Percentiles rank a stretch among this genome's conserved stretches.
Evolutionary conservation across 2,797 vertebrate genomes (phyloP).

Genomic region (Ataeniobius toweri): DNA sequence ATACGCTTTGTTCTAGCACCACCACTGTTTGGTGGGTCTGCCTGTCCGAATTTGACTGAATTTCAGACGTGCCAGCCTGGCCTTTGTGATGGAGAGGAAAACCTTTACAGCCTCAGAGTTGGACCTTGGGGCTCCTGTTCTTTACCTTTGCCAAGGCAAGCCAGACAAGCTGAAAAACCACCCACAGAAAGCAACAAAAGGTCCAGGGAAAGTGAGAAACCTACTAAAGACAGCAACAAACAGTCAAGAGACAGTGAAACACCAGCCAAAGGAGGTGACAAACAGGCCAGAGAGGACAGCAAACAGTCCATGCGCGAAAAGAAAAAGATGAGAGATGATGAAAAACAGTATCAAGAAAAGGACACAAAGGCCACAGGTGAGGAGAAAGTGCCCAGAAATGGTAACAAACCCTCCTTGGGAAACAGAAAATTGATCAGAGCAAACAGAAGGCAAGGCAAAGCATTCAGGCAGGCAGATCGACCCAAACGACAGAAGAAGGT

Average conservation of each 20-base stretch:
- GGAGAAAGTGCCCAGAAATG: conserved; percentile 39
- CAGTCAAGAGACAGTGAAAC: conserved; percentile 44
- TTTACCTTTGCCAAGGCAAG: conserved; percentile 77
- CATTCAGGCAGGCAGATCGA: conserved; percentile 58
- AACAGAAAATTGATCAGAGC: conserved; percentile 53
- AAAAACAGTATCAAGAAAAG: conserved; percentile 31
- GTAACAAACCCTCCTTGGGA: conserved; percentile 43
- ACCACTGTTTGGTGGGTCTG: conserved; percentile 87
- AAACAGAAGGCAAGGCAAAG: conserved; percentile 60
- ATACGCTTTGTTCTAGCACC: conserved; percentile 88
- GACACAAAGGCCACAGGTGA: conserved; percentile 38
- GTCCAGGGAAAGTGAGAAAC: conserved; percentile 31
- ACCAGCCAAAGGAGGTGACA: conserved; percentile 26
- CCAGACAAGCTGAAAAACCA: conserved; percentile 75
- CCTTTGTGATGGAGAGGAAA: conserved; percentile 82
- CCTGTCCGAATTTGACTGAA: conserved; percentile 93
- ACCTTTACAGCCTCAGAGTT: conserved; percentile 87
- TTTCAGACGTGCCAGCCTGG: conserved; percentile 88
- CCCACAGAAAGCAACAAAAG: conserved; percentile 36
- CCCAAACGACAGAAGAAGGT: conserved; percentile 69
- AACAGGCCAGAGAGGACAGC: conserved; percentile 26
- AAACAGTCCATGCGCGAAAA: conserved; percentile 34
- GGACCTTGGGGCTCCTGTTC: conserved; percentile 90
- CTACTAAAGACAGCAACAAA: conserved; percentile 39
- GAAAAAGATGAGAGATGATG: conserved; percentile 40